These are phyloP conservation scores for Cyanoramphus novaezelandiae DNA, from an alignment of 2,113 vertebrate genomes.

Conservation along the genomic window DNA sequence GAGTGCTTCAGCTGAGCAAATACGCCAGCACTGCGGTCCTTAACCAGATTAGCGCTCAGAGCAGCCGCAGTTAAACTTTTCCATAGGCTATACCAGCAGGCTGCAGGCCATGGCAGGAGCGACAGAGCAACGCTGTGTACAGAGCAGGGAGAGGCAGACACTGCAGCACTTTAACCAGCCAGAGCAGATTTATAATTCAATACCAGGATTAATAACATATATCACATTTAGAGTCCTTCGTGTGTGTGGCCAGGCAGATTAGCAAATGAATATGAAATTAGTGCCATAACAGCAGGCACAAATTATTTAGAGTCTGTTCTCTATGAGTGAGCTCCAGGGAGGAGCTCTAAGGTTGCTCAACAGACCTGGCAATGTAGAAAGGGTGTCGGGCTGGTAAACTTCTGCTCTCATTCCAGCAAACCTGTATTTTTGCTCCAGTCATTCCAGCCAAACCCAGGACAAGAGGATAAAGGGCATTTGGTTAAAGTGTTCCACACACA, in stretches of 20 bases:
- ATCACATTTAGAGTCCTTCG: slow-evolving; percentile 5
- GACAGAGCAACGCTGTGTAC: neutral
- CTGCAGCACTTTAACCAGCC: neutral
- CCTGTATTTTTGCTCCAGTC: neutral
- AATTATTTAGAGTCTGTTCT: neutral
- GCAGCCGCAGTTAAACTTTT: neutral
- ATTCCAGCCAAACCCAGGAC: neutral
- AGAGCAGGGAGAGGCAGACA: neutral
- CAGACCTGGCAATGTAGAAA: neutral
- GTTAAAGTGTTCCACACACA: neutral
- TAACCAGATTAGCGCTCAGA: neutral
- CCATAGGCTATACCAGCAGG: neutral
- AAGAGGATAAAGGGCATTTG: neutral
- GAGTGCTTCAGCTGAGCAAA: neutral
- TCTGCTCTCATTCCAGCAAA: neutral
- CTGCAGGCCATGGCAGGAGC: neutral
- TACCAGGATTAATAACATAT: neutral
- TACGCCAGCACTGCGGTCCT: neutral
- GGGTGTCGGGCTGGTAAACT: neutral
- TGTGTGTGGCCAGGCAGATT: neutral
- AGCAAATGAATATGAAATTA: slow-evolving; percentile 14
- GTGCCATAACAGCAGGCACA: neutral
- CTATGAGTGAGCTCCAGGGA: neutral
- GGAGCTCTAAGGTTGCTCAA: neutral
- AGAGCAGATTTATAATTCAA: slow-evolving; percentile 2